Evolutionary conservation across 1,140 invertebrate genomes (phyloP).

Genomic region (Cotesia vestalis): DNA sequence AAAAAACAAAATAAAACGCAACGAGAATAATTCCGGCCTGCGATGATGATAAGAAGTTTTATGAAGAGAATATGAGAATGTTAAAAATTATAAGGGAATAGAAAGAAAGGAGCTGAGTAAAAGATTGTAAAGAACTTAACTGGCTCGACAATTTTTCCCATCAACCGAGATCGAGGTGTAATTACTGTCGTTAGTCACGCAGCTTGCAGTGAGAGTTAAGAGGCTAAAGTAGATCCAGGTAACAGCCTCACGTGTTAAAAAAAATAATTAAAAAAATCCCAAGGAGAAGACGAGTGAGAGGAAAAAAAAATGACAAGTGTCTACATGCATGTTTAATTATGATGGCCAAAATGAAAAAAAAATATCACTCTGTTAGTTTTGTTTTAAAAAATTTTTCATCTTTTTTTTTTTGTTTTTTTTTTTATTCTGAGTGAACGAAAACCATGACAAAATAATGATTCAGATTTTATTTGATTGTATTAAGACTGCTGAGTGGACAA

Average conservation of each 20-base stretch:
- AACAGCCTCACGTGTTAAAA: neutral
- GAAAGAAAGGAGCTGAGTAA: neutral
- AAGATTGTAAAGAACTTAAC: slow-evolving; percentile 4
- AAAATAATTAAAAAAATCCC: no score
- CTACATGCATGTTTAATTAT: slow-evolving; percentile 5
- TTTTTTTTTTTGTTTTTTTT: no score
- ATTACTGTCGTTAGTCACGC: slow-evolving; percentile 18
- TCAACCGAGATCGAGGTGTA: slow-evolving; percentile 4
- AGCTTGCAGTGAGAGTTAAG: slow-evolving; percentile 15
- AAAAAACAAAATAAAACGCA: neutral
- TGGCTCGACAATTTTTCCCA: slow-evolving; percentile 21
- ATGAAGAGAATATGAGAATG: neutral
- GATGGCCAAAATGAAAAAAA: slow-evolving; percentile 14
- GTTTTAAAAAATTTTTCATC: neutral
- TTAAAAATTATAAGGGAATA: no score
- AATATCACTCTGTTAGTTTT: slow-evolving; percentile 7
- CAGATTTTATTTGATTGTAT: slow-evolving; percentile 13
- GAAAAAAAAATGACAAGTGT: neutral
- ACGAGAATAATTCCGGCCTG: slow-evolving; percentile 26
- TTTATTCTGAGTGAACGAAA: neutral
- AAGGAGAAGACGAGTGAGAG: neutral
- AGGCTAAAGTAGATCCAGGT: slow-evolving; percentile 11
- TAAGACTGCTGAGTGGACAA: slow-evolving; percentile 28
- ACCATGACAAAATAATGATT: slow-evolving; percentile 18
- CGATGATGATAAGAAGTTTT: neutral